These are phyloP conservation scores for Epinephelus lanceolatus DNA, from an alignment of 2,113 vertebrate genomes.

Conservation along the genomic window DNA sequence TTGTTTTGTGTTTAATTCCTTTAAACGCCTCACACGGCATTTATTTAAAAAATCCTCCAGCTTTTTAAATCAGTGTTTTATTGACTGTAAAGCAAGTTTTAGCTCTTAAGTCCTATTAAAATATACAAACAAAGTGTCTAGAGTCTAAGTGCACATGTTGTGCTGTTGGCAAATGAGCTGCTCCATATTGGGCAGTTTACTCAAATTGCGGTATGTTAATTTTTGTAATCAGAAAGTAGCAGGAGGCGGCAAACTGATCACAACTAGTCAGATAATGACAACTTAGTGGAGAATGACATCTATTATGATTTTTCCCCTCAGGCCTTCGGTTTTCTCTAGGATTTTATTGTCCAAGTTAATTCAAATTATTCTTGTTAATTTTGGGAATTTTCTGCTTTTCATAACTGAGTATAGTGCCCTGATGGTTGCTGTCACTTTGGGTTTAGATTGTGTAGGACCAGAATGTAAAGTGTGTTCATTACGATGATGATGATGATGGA, in stretches of 20 bases:
- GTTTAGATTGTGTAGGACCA: not conserved
- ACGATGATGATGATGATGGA: constrained; percentile 48
- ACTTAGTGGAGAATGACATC: not conserved
- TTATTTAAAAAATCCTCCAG: not conserved
- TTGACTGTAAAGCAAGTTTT: not conserved
- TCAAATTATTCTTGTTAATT: not conserved
- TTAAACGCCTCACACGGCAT: not conserved
- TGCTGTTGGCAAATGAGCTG: not conserved
- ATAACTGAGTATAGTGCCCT: not conserved
- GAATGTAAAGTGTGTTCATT: not conserved
- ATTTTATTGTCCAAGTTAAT: not conserved
- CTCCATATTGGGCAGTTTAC: not conserved
- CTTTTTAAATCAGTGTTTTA: not conserved
- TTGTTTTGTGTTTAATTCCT: not conserved
- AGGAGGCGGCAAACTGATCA: not conserved
- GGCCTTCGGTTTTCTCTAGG: not conserved
- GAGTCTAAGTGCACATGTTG: not conserved
- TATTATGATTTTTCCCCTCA: not conserved
- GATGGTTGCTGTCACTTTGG: not conserved
- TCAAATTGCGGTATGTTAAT: not conserved
- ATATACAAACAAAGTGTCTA: not conserved
- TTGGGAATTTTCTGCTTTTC: not conserved
- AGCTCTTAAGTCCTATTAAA: not conserved
- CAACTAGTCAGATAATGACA: not conserved
- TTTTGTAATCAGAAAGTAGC: not conserved